Evolutionary conservation across 2,797 vertebrate genomes (phyloP).

Genomic region (Neopelma chrysocephalum): DNA sequence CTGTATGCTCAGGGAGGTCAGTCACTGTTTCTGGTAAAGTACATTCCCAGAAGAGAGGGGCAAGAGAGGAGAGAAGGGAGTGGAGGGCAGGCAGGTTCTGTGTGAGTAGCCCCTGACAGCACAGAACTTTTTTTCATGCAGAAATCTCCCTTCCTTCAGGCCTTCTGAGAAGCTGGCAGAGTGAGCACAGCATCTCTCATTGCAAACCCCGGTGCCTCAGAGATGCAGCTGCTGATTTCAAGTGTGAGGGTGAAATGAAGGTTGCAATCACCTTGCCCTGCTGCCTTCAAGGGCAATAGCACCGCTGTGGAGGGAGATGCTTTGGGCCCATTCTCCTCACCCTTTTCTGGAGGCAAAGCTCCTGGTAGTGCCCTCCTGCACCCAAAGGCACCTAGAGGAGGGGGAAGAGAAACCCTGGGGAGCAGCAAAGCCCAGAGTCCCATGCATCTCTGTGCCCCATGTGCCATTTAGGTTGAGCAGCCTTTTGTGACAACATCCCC

Average conservation of each 20-base stretch:
- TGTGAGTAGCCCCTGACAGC: not conserved
- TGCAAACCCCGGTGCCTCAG: rapidly evolving
- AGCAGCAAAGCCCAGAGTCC: not conserved
- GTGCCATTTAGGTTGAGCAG: not conserved
- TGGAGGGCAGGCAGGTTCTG: not conserved
- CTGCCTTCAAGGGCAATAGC: rapidly evolving
- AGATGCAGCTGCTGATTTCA: not conserved
- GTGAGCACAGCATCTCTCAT: not conserved
- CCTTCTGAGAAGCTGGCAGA: not conserved
- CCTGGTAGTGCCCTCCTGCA: not conserved
- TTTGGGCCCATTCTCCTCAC: not conserved
- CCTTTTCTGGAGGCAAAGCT: not conserved
- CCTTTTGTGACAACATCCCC: not conserved
- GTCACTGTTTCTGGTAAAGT: not conserved
- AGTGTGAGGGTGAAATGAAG: rapidly evolving
- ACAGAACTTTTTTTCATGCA: not conserved
- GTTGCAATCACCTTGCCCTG: not conserved
- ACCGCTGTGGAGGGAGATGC: rapidly evolving
- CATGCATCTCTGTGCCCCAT: rapidly evolving
- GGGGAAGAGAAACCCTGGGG: not conserved
- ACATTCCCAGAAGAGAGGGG: not conserved
- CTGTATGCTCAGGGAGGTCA: not conserved
- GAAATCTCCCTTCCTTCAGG: not conserved
- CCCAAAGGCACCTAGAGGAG: not conserved
- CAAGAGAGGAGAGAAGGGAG: not conserved